Evolutionary conservation across 1,140 invertebrate genomes (phyloP).

Genomic region (Caenorhabditis tropicalis): DNA sequence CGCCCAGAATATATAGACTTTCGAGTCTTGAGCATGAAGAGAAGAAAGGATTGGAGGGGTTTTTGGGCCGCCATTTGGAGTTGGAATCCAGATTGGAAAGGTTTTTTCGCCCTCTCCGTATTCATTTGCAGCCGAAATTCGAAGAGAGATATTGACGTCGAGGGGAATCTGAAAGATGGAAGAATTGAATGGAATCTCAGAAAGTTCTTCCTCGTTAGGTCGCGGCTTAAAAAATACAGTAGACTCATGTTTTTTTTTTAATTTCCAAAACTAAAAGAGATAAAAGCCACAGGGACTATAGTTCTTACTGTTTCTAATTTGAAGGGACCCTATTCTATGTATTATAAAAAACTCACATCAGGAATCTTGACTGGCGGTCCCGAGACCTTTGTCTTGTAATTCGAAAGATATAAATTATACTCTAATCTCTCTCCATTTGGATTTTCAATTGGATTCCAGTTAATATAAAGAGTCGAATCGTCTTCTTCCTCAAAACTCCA

Average conservation of each 20-base stretch:
- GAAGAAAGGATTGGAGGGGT: conserved; percentile 13
- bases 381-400: conserved; percentile 25
- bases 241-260: too few relatives aligned
- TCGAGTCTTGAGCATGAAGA: conserved; percentile 26
- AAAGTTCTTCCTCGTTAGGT: not conserved
- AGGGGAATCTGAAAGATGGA: not conserved
- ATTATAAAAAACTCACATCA: conserved; percentile 28
- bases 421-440: conserved; percentile 29
- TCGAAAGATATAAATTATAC: conserved; percentile 39
- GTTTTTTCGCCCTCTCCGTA: conserved; percentile 29
- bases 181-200: not conserved
- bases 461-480: conserved; percentile 15
- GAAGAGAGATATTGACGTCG: not conserved
- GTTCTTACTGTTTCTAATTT: too few relatives aligned
- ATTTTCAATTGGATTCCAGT: conserved; percentile 38
- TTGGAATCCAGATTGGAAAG: conserved; percentile 23
- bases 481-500: conserved; percentile 35
- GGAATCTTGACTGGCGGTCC: conserved; percentile 35
- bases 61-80: conserved; percentile 20
- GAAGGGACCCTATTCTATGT: not conserved
- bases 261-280: too few relatives aligned
- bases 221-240: too few relatives aligned
- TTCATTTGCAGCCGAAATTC: conserved; percentile 8
- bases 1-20: conserved; percentile 27
- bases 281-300: too few relatives aligned